Evolutionary conservation across 2,113 vertebrate genomes (phyloP).

Genomic region (Rhynchopsitta pachyrhyncha): DNA sequence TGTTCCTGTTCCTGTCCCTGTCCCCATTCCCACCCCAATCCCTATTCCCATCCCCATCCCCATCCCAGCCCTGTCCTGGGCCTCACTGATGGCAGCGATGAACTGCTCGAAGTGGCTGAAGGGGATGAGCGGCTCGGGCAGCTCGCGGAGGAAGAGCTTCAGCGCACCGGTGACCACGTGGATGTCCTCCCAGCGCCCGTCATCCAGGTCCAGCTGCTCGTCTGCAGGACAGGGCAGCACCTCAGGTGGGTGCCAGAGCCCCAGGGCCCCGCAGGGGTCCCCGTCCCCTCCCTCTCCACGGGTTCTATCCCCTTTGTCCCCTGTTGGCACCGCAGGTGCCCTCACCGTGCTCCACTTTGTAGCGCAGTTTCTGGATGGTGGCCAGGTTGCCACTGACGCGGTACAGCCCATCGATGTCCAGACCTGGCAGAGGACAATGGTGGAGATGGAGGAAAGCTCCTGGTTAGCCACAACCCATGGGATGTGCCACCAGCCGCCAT

Average conservation of each 20-base stretch:
- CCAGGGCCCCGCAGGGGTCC: rapidly evolving
- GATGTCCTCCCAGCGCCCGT: constrained; percentile 90
- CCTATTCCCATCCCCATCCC: rapidly evolving
- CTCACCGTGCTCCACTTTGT: constrained; percentile 91
- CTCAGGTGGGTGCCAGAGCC: not conserved
- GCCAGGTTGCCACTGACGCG: constrained; percentile 94
- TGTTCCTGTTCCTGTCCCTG: rapidly evolving
- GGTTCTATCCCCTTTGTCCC: not conserved
- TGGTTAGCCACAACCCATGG: not conserved
- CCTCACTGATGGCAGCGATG: constrained; percentile 89
- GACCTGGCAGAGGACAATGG: constrained; percentile 62
- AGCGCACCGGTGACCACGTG: constrained; percentile 92
- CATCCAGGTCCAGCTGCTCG: constrained; percentile 88
- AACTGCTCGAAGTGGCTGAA: constrained; percentile 87
- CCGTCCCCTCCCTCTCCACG: rapidly evolving
- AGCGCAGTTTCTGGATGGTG: constrained; percentile 92
- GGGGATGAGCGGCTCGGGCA: constrained; percentile 89
- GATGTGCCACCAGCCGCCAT: not conserved
- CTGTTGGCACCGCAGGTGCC: rapidly evolving
- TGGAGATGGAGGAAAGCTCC: not conserved
- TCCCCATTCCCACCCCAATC: too few relatives aligned
- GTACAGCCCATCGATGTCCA: constrained; percentile 92
- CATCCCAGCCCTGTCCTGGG: not conserved
- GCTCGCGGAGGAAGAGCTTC: constrained; percentile 92
- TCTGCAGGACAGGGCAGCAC: constrained; percentile 56